Evolutionary conservation across 2,888 invertebrate genomes (phyloP).

Genomic region (Aspidiotus destructor): DNA sequence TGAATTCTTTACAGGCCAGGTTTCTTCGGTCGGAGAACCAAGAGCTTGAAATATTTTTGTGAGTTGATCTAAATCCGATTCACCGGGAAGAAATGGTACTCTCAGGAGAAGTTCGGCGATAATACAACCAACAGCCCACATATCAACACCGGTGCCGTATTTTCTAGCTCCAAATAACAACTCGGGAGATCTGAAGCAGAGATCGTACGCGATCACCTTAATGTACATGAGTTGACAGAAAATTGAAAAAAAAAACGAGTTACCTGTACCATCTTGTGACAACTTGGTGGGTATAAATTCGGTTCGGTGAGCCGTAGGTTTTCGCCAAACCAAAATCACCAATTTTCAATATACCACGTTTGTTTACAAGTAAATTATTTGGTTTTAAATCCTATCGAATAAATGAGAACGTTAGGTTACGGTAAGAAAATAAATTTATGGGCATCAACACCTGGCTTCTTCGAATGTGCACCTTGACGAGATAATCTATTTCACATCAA

Average conservation of each 20-base stretch:
- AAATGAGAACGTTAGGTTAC: neutral
- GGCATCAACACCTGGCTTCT: no score
- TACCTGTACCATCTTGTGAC: conserved; percentile 89
- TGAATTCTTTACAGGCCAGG: conserved; percentile 65
- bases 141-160: conserved; percentile 92
- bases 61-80: conserved; percentile 92
- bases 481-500: no score
- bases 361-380: conserved; percentile 91
- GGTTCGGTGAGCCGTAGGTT: conserved; percentile 90
- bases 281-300: conserved; percentile 95
- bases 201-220: conserved; percentile 5
- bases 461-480: no score
- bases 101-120: conserved; percentile 85
- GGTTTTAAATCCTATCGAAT: conserved; percentile 75
- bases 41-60: conserved; percentile 80
- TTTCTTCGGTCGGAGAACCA: conserved; percentile 73
- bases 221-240: neutral
- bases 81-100: conserved; percentile 90
- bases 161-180: conserved; percentile 87
- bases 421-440: neutral
- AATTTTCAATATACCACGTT: conserved; percentile 85
- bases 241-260: conserved; percentile 31
- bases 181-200: conserved; percentile 64
- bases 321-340: conserved; percentile 99
- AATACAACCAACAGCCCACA: conserved; percentile 99